Base-by-base conservation (phyloP, 2,797 vertebrate genomes). In the Hozukius guyotensis region DNA sequence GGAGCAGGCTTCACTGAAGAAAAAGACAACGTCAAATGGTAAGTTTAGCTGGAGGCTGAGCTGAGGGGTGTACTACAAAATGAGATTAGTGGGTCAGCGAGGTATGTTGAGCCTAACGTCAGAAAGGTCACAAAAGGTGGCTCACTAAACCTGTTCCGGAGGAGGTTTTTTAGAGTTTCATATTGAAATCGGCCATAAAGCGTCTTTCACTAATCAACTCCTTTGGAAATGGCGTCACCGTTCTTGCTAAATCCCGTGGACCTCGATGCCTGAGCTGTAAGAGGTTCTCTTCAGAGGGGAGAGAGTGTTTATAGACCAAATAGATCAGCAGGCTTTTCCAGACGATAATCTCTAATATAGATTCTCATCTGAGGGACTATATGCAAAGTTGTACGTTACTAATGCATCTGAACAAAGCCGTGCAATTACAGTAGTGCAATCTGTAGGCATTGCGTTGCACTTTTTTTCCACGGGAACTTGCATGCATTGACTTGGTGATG, bases 21-120 rank as follows among this genome's bases (percentile, higher is more conserved):
- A 12, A 97, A 98, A 69, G 97, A 97, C 85, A 88, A 97, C 61
- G 60, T 96, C 62, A 89, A 87, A 81, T 99, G 97, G 97, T 96
- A 24, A 89, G 86, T 81, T 27, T 0, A 20, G 29, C 29, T 64
- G 53, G 0, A 1, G 32, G 42, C 10, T 24, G 12, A 72, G 57
- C 31, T 14, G 34, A 14, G 10, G 34, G 34, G 24, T 5, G 22
- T 0, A 59, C 69, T 10, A 29, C 16, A 29, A 20, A 20, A 11
- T 16, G 10, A 59, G n/a, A 36, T 56, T 5, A 69, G 4, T 18
- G 31, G 5, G 4, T 68, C 22, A 16, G 31, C 2, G 8, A 18
- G 27, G 29, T 16, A 22, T 5, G 16, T 27, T 24, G 13, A 56
- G 52, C 49, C n/a, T 4, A 14, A 68, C 10, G n/a, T 14, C 36